phyloP scores from a whole-genome alignment of 2,113 vertebrate genomes.

The Callionymus lyra region DNA sequence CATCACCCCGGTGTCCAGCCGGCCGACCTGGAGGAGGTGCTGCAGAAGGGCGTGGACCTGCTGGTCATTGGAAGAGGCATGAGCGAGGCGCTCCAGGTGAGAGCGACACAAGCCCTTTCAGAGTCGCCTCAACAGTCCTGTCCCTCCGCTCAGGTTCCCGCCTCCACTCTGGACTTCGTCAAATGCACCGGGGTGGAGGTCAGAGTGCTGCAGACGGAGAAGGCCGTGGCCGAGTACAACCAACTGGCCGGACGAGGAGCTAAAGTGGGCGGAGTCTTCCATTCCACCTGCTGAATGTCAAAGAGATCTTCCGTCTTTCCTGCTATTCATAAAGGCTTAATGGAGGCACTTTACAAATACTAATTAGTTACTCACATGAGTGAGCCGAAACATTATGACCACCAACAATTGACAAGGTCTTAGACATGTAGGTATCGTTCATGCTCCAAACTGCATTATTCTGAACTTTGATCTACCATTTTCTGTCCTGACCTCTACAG shows the following conservation, averaged over 20 bases:
- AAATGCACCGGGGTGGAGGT: slow-evolving; percentile 74
- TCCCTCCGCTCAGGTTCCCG: slow-evolving; percentile 69
- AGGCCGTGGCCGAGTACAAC: slow-evolving; percentile 85
- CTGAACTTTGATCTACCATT: too few species aligned
- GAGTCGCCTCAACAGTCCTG: not conserved
- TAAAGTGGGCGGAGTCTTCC: slow-evolving; percentile 87
- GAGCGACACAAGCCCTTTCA: not conserved
- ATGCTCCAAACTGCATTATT: too few species aligned
- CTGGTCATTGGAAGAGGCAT: slow-evolving; percentile 91
- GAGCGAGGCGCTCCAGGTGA: slow-evolving; percentile 87
- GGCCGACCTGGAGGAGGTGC: slow-evolving; percentile 85
- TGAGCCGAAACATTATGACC: too few species aligned
- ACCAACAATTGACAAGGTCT: too few species aligned
- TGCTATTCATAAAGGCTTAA: too few species aligned
- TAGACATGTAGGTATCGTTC: too few species aligned
- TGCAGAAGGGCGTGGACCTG: slow-evolving; percentile 72
- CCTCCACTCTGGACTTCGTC: slow-evolving; percentile 78
- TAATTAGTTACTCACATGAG: too few species aligned
- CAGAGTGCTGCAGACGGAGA: slow-evolving; percentile 79
- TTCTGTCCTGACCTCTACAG: too few species aligned
- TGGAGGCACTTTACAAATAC: too few species aligned
- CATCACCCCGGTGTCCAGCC: slow-evolving; percentile 90
- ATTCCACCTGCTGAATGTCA: slow-evolving; percentile 82
- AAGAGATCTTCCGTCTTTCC: too few species aligned
- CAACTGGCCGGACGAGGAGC: slow-evolving; percentile 70